Evolutionary conservation across 2,113 vertebrate genomes (phyloP).

Genomic region (Notothenia coriiceps): DNA sequence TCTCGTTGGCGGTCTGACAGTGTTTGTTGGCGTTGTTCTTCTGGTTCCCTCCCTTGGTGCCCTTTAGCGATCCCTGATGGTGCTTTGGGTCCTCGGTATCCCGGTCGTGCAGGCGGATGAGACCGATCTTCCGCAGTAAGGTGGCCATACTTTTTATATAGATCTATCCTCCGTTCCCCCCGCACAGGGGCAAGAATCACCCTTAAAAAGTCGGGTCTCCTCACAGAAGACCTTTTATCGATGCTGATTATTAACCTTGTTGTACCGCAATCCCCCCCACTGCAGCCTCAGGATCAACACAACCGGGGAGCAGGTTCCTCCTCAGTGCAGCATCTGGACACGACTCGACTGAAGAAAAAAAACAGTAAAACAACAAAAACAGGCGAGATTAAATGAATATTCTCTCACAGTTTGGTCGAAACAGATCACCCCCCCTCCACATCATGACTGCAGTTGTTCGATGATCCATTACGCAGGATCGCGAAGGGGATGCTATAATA

Average conservation of each 20-base stretch:
- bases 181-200: conserved; percentile 72
- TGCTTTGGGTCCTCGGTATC: conserved; percentile 98
- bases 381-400: not conserved
- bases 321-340: conserved; percentile 79
- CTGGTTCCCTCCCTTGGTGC: conserved; percentile 89
- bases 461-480: conserved; percentile 52
- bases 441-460: conserved; percentile 57
- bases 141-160: conserved; percentile 90
- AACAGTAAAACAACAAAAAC: not conserved
- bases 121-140: conserved; percentile 96
- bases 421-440: not conserved
- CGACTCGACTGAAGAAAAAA: conserved; percentile 46
- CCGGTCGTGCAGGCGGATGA: conserved; percentile 96
- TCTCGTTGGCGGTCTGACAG: conserved; percentile 86
- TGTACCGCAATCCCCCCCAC: conserved; percentile 73
- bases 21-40: conserved; percentile 91
- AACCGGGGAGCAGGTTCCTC: conserved; percentile 61
- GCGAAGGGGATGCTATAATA: conserved; percentile 20
- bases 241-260: conserved; percentile 66
- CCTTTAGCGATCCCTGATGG: conserved; percentile 92
- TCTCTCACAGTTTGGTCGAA: not conserved
- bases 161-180: conserved; percentile 69
- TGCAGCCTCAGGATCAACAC: conserved; percentile 78
- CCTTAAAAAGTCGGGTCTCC: conserved; percentile 39
- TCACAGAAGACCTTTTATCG: conserved; percentile 60